Percentiles rank a stretch among this genome's conserved stretches.
phyloP scores from a whole-genome alignment of 2,113 vertebrate species.

The Caloenas nicobarica region DNA sequence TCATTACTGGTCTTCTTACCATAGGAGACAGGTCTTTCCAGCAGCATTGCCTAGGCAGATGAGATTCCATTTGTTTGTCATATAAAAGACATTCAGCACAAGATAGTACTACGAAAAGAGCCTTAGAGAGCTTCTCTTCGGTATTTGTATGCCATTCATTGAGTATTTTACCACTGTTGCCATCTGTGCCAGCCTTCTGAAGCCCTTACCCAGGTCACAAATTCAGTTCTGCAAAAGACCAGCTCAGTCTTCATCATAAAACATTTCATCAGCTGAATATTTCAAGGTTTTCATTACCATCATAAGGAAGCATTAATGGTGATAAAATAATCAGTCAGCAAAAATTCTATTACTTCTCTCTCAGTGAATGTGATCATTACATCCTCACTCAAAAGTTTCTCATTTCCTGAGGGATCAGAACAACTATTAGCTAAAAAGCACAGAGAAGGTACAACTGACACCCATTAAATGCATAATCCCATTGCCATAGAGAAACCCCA shows the following conservation, averaged over 20 bases:
- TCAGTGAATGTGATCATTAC: conserved; percentile 64
- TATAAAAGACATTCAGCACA: conserved; percentile 42
- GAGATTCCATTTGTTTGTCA: conserved; percentile 22
- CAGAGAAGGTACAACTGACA: conserved; percentile 23
- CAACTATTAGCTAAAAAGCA: conserved; percentile 50
- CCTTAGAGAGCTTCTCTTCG: not conserved
- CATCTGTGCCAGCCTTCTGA: conserved; percentile 47
- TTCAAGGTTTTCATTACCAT: conserved; percentile 72
- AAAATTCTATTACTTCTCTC: conserved; percentile 75
- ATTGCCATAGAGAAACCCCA: not conserved
- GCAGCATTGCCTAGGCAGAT: not conserved
- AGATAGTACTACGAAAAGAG: conserved; percentile 29
- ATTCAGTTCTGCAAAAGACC: conserved; percentile 53
- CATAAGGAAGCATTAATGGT: conserved; percentile 71
- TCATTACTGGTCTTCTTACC: conserved; percentile 8
- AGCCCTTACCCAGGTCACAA: conserved; percentile 32
- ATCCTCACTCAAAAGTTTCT: conserved; percentile 54
- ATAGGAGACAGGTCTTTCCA: conserved; percentile 22
- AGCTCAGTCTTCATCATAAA: conserved; percentile 61
- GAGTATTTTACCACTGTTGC: conserved; percentile 20
- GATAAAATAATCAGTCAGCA: conserved; percentile 76
- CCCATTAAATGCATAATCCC: conserved; percentile 36
- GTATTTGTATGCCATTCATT: conserved; percentile 27
- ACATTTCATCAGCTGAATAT: conserved; percentile 70
- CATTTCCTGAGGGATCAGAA: conserved; percentile 70